Percentiles rank a stretch among this genome's conserved stretches.
phyloP scores from a whole-genome alignment of 2,888 invertebrate species.

The Acleris cristana region DNA sequence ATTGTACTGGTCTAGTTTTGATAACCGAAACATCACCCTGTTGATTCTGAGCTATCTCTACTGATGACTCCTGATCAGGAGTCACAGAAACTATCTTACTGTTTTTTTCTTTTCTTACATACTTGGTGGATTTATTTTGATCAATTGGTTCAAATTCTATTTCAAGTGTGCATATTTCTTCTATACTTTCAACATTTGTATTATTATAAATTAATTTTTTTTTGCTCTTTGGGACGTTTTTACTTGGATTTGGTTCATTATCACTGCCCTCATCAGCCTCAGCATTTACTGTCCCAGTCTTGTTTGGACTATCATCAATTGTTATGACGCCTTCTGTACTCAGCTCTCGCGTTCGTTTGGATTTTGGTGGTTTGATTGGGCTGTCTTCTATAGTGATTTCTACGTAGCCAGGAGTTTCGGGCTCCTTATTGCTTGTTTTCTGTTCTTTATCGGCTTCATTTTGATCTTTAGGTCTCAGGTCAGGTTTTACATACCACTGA shows the following conservation, averaged over 20 bases:
- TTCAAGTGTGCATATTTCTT: constrained; percentile 53
- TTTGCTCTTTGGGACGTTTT: constrained; percentile 60
- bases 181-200: constrained; percentile 38
- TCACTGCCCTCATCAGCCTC: constrained; percentile 44
- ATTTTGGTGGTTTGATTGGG: constrained; percentile 62
- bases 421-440: constrained; percentile 68
- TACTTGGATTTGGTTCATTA: constrained; percentile 47
- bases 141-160: constrained; percentile 58
- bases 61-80: constrained; percentile 48
- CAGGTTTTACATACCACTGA: constrained; percentile 60
- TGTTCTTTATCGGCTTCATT: constrained; percentile 45
- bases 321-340: constrained; percentile 63
- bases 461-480: constrained; percentile 67
- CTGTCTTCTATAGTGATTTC: constrained; percentile 79
- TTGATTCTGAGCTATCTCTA: constrained; percentile 43
- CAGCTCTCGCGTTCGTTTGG: constrained; percentile 53
- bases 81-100: constrained; percentile 34
- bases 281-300: constrained; percentile 46
- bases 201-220: constrained; percentile 69
- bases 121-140: constrained; percentile 3
- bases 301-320: constrained; percentile 75
- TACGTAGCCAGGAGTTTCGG: constrained; percentile 55
- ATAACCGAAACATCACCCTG: constrained; percentile 32
- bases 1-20: constrained; percentile 30
- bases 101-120: not conserved